Conservation (phyloP, 2,888 invertebrate species). For the Drosophila borealis region DNA sequence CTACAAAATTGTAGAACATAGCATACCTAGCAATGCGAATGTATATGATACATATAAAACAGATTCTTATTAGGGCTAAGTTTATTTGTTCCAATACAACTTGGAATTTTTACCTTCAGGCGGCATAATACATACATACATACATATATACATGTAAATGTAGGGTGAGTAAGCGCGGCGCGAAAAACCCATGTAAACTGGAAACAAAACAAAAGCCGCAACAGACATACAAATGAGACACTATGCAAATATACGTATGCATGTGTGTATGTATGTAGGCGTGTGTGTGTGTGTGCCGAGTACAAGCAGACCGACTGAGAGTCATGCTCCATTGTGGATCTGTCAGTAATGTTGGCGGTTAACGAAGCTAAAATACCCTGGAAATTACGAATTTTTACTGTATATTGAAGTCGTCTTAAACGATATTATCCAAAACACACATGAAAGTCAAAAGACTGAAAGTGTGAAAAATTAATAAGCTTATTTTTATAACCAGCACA, state of each 20-base stretch:
- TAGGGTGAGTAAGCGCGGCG: slow-evolving; percentile 29
- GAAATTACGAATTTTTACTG: background rate
- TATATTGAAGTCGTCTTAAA: too few relatives aligned
- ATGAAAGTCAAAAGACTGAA: too few relatives aligned
- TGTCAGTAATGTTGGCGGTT: background rate
- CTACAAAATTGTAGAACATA: too few relatives aligned
- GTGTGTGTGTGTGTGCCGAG: background rate
- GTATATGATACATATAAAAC: too few relatives aligned
- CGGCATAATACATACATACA: background rate
- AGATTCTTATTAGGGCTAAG: background rate
- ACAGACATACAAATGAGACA: slow-evolving; percentile 14
- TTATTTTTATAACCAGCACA: too few relatives aligned
- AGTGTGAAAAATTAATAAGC: too few relatives aligned
- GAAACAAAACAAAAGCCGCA: slow-evolving; percentile 20
- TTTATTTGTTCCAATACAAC: too few relatives aligned
- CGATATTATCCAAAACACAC: too few relatives aligned
- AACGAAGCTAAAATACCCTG: slow-evolving; percentile 14
- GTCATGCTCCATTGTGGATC: slow-evolving; percentile 14
- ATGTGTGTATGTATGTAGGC: background rate
- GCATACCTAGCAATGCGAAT: too few relatives aligned
- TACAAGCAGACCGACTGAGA: slow-evolving; percentile 6
- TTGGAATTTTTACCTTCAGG: background rate
- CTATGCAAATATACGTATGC: slow-evolving; percentile 17
- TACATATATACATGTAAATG: background rate
- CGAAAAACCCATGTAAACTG: slow-evolving; percentile 7